phyloP scores from a whole-genome alignment of 2,113 vertebrate species.

The Ploceus nigricollis region DNA sequence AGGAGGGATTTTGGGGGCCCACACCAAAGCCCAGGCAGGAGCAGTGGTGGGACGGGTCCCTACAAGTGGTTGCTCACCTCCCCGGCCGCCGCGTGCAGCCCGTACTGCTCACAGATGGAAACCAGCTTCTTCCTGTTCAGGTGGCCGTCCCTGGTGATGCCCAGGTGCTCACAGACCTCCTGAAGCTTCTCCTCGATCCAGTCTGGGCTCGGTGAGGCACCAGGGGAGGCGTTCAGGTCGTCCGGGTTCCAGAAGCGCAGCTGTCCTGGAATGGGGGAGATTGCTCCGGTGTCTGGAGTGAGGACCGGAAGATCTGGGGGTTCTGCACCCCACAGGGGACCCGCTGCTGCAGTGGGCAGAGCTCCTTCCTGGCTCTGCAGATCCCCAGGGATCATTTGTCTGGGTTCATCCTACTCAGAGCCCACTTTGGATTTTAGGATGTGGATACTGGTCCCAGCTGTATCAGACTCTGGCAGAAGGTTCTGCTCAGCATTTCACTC shows the following conservation, averaged over 20 bases:
- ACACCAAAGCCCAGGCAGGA: accelerated
- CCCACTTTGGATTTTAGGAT: not conserved
- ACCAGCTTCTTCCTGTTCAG: constrained; percentile 79
- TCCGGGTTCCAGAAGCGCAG: constrained; percentile 95
- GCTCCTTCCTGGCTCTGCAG: not conserved
- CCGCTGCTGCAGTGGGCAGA: not conserved
- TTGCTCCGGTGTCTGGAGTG: accelerated
- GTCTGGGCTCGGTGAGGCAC: constrained; percentile 61
- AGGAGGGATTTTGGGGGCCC: not conserved
- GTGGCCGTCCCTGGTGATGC: constrained; percentile 79
- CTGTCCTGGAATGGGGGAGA: constrained; percentile 77
- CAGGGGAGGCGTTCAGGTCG: constrained; percentile 79
- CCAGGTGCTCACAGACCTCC: constrained; percentile 83
- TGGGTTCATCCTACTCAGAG: not conserved
- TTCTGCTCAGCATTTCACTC: not conserved
- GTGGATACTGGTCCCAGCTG: accelerated
- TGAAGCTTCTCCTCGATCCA: constrained; percentile 84
- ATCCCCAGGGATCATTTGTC: not conserved
- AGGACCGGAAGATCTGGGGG: not conserved
- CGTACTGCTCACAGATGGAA: constrained; percentile 82
- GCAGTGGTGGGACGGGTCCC: accelerated
- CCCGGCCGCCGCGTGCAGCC: constrained; percentile 50
- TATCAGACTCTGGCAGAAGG: accelerated
- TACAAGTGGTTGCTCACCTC: constrained; percentile 47
- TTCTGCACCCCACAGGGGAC: not conserved